A percentile compares a stretch with the other conserved stretches of the same genome.
These are phyloP conservation scores for Oreocharis arfaki DNA, from an alignment of 2,113 vertebrate genomes.

Conservation along the genomic window DNA sequence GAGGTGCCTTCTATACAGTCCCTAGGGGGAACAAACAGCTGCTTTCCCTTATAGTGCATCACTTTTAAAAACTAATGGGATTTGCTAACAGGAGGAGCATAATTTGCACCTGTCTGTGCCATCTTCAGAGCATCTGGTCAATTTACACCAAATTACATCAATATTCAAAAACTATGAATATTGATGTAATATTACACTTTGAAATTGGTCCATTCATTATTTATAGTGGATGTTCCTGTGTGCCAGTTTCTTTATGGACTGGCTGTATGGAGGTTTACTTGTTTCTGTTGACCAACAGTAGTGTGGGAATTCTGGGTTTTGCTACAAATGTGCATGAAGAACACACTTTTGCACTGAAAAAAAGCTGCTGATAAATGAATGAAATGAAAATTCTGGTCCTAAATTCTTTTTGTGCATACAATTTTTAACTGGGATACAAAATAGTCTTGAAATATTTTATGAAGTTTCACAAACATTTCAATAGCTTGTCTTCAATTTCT, in stretches of 20 bases:
- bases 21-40: not conserved
- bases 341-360: not conserved
- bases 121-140: slow-evolving; percentile 52
- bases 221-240: not conserved
- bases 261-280: not conserved
- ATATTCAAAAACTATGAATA: slow-evolving; percentile 20
- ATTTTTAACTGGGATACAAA: not conserved
- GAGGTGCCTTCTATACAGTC: not conserved
- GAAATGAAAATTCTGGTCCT: not conserved
- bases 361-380: not conserved
- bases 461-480: not conserved
- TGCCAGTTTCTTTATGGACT: not conserved
- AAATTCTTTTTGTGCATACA: not conserved
- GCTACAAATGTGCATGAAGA: not conserved
- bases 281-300: not conserved
- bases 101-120: slow-evolving; percentile 30
- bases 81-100: slow-evolving; percentile 21
- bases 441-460: not conserved
- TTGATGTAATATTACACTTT: not conserved
- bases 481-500: too few species aligned
- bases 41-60: not conserved
- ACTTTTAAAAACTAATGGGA: slow-evolving; percentile 6
- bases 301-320: not conserved
- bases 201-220: not conserved
- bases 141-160: slow-evolving; percentile 48